phyloP scores from a whole-genome alignment of 2,797 vertebrate species.

The Sebastes cheni region DNA sequence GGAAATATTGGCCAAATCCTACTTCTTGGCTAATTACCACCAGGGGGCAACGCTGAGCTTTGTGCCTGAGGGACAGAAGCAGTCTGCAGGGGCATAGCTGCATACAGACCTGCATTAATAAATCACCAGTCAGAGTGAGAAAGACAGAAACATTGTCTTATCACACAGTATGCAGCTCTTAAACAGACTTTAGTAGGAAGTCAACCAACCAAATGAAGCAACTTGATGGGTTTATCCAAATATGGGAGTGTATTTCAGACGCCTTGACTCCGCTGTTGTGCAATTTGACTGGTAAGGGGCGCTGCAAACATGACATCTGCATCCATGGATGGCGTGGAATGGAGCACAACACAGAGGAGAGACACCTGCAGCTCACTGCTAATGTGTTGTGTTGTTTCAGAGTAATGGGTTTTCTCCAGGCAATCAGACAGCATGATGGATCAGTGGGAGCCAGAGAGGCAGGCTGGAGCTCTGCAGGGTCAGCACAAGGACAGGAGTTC shows the following conservation, averaged over 20 bases:
- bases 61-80: slow-evolving; percentile 46
- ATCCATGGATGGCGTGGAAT: slow-evolving; percentile 38
- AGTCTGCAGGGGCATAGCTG: slow-evolving; percentile 64
- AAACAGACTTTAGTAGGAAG: neutral
- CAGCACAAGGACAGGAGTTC: slow-evolving; percentile 75
- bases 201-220: neutral
- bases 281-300: slow-evolving; percentile 13
- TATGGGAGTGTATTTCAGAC: neutral
- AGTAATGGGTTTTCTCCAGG: slow-evolving; percentile 69
- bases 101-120: slow-evolving; percentile 81
- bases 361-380: slow-evolving; percentile 68
- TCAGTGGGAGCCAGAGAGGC: slow-evolving; percentile 66
- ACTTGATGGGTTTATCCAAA: neutral
- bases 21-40: slow-evolving; percentile 52
- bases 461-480: slow-evolving; percentile 71
- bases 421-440: slow-evolving; percentile 75
- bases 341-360: slow-evolving; percentile 25
- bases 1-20: slow-evolving; percentile 19
- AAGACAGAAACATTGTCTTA: slow-evolving; percentile 54
- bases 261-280: neutral
- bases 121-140: slow-evolving; percentile 70
- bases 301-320: slow-evolving; percentile 42
- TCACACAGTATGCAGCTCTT: slow-evolving; percentile 14
- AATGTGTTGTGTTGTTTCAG: slow-evolving; percentile 60
- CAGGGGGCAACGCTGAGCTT: slow-evolving; percentile 75